Percentiles rank a stretch among this genome's conserved stretches.
Conservation (phyloP, 1,140 invertebrate species). For the Pogonomyrmex barbatus region DNA sequence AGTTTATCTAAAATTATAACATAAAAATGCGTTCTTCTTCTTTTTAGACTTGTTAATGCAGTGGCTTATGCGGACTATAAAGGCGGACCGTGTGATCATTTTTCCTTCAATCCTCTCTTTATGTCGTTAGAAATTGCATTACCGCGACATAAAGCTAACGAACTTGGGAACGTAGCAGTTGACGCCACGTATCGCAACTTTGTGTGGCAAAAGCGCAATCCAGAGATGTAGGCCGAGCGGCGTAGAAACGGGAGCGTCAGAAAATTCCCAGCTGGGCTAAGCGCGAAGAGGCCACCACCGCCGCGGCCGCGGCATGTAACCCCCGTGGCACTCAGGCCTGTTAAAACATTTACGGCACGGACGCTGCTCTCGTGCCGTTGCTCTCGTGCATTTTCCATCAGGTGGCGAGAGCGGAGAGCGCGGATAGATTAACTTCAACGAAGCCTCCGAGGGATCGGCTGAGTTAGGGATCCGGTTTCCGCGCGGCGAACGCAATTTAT, state of each 20-base stretch:
- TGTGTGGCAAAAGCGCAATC: background rate
- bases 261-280: slow-evolving; percentile 50
- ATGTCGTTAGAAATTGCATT: background rate
- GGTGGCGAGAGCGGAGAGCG: slow-evolving; percentile 38
- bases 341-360: slow-evolving; percentile 54
- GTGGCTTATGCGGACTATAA: background rate
- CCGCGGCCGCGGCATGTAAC: slow-evolving; percentile 17
- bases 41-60: slow-evolving; percentile 1
- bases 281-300: slow-evolving; percentile 16
- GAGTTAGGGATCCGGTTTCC: slow-evolving; percentile 33
- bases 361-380: background rate
- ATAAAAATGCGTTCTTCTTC: background rate
- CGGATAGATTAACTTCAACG: slow-evolving; percentile 60
- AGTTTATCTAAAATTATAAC: background rate
- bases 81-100: background rate
- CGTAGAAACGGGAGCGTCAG: background rate
- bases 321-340: slow-evolving; percentile 49
- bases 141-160: background rate
- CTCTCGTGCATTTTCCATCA: slow-evolving; percentile 60
- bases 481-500: slow-evolving; percentile 58
- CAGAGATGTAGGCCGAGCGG: background rate
- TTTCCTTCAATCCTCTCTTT: background rate
- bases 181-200: background rate
- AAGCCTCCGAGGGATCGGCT: slow-evolving; percentile 60
- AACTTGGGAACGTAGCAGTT: background rate